These are phyloP conservation scores for Crossaster papposus DNA, from an alignment of 53 echinoderm and acorn worm genomes.

Conservation along the genomic window DNA sequence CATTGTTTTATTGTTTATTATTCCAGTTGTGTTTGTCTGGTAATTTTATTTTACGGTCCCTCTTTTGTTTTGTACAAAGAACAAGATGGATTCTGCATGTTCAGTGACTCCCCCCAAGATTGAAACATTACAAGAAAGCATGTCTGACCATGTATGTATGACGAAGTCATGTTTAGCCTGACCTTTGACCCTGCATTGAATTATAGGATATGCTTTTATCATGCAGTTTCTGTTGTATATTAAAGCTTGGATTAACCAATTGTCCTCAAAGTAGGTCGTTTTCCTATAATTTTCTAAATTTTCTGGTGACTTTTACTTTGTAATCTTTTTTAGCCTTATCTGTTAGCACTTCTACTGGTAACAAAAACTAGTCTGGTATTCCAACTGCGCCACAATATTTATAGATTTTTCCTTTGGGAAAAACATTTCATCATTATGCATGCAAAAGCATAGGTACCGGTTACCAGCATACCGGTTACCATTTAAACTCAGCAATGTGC, in stretches of 20 bases:
- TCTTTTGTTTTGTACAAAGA: not conserved
- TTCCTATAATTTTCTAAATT: constrained; percentile 13
- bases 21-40: not conserved
- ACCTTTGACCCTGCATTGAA: not conserved
- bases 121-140: constrained; percentile 2
- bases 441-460: too few species aligned
- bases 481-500: too few species aligned
- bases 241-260: not conserved
- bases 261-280: not conserved
- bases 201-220: not conserved
- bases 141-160: not conserved
- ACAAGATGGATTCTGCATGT: not conserved
- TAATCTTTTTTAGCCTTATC: too few species aligned
- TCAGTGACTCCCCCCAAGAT: not conserved
- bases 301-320: too few species aligned
- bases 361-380: too few species aligned
- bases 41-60: not conserved
- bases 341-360: too few species aligned
- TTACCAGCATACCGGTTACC: too few species aligned
- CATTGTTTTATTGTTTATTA: not conserved
- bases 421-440: too few species aligned
- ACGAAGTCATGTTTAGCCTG: not conserved
- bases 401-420: too few species aligned
- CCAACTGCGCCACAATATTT: too few species aligned
- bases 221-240: not conserved